Evolutionary conservation across 2,113 vertebrate species (phyloP).

Genomic region (Caloenas nicobarica): DNA sequence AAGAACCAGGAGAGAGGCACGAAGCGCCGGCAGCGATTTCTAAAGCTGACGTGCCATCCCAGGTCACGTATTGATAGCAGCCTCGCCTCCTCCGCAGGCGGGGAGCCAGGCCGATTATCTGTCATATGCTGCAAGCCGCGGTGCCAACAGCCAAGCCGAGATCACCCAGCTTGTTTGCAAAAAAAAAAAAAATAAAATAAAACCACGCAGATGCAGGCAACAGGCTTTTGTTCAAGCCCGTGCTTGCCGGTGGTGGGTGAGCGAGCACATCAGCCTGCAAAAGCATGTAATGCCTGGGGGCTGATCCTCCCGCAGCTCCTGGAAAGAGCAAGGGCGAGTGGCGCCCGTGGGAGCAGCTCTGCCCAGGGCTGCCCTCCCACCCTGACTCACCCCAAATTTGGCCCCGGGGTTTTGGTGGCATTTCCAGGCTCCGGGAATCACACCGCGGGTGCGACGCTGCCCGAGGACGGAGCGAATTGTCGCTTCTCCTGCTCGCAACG

Average conservation of each 20-base stretch:
- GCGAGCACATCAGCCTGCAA: not conserved
- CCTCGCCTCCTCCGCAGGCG: not conserved
- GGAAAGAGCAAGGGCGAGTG: not conserved
- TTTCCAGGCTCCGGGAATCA: not conserved
- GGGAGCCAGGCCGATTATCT: slow-evolving; percentile 46
- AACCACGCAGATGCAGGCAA: not conserved
- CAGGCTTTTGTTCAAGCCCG: not conserved
- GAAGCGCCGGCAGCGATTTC: not conserved
- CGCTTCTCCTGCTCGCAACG: too few species aligned
- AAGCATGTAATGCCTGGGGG: not conserved
- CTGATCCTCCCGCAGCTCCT: not conserved
- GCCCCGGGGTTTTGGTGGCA: rapidly evolving
- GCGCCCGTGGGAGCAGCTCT: not conserved
- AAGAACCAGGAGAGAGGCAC: not conserved
- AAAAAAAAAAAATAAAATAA: not conserved
- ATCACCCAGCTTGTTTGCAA: not conserved
- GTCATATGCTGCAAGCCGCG: not conserved
- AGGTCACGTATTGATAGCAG: slow-evolving; percentile 22
- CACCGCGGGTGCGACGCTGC: rapidly evolving
- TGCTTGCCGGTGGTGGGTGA: not conserved
- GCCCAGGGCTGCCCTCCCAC: not conserved
- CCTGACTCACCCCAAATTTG: rapidly evolving
- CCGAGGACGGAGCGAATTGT: not conserved
- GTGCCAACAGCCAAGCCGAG: not conserved
- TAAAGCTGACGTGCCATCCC: not conserved